Base-by-base conservation (phyloP, 2,888 invertebrate species). In the Ceriagrion tenellum region DNA sequence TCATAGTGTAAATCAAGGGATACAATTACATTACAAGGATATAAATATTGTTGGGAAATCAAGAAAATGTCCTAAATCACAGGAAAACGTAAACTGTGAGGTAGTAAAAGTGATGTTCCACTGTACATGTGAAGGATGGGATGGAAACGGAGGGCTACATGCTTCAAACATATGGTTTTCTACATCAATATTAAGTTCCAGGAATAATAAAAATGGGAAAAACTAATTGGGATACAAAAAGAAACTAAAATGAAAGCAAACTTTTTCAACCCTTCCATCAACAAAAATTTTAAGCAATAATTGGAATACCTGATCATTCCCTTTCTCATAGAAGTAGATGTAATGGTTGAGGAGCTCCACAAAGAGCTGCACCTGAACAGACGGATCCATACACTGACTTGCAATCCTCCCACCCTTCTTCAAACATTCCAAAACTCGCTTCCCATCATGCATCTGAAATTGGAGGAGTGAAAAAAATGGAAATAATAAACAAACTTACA, bases 381-480 rank as follows among this genome's bases (percentile, higher is more conserved):
- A 98, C 35, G 98, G 98, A 97, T 99, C 99, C 99, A 99, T 99
- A 96, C 99, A 99, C 96, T 99, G 99, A 96, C 99, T 99, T 0
- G 99, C 99, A 95, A 99, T 99, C 95, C 99, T 98, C 10, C 99
- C 98, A 20, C 99, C 99, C 97, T 99, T 99, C 97, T 99, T 99
- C 96, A 99, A 97, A 97, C 99, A 99, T 96, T 99, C 99, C 90
- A 99, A 97, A 0, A 99, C 99, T 56, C 99, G 98, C 96, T 98
- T 98, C 6, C 99, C 99, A 97, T 99, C 99, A 96, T 98, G 98
- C 97, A 99, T 98, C 97, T 99, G 96, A 30, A 35, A 16, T 4
- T 8, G 35, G 35, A 35, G n/a, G 69, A 3, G 69, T n/a, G n/a
- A 69, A 69, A 4, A 26, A n/a, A 0, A 95, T 47, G 40, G 90